Base-by-base conservation (phyloP, 2,888 invertebrate genomes). In the Seira sanloemensis region DNA sequence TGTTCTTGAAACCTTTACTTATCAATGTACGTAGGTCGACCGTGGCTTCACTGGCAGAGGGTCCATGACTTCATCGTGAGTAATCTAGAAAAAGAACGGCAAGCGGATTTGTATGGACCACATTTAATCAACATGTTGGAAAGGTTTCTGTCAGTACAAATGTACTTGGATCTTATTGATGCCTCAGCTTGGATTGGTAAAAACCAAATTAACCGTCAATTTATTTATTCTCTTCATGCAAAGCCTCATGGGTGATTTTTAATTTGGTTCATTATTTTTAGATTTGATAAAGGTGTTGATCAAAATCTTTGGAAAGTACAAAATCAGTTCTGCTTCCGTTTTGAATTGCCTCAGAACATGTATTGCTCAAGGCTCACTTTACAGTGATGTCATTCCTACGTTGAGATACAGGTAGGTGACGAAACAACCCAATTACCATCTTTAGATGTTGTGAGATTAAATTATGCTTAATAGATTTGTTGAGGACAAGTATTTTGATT, bases 281-380 rank as follows among this genome's bases (percentile, higher is more conserved):
- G 86, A 86, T 23, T 16, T 88, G 19, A 85, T 87, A 23, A 67
- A 69, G 19, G 65, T 75, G 5, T 16, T 88, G 7, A 21, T 85
- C 0, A 82, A 62, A 46, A 74, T 77, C 37, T 68, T 71, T 21
- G 65, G 79, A 9, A 80, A 71, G 21, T 68, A 84, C 19, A 69
- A 78, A 12, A 72, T 80, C 62, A 50, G 75, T 16, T 26, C 66
- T 1, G 25, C 23, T n/a, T 80, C 65, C 9, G n/a, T 85, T 16
- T 46, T 85, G 12, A 58, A 74, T 50, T 82, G 82, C 25, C 26
- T 88, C 7, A 85, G 84, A 16, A 73, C 58, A 1, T 85, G 84
- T 2, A 88, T 89, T 46, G 69, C 16, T 25, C 84, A 85, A 37
- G 88, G 85, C 1, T 89, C 89, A 1, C 54, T 82, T 24, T 77